A percentile compares a stretch with the other conserved stretches of the same genome.
phyloP scores from a whole-genome alignment of 2,113 vertebrate genomes.

The Hucho hucho region DNA sequence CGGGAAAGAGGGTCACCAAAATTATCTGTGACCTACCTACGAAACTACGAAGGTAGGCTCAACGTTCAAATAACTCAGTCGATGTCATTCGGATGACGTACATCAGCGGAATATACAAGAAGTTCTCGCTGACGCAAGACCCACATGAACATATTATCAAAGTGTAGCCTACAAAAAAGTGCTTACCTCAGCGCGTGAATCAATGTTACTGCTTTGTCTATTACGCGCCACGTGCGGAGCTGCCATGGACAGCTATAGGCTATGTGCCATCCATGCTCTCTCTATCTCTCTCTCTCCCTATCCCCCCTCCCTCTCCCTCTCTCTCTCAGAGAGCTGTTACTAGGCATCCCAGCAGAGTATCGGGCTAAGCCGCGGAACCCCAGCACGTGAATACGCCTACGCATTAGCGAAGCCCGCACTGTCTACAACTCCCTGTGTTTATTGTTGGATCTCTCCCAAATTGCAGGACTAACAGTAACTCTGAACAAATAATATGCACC shows the following conservation, averaged over 20 bases:
- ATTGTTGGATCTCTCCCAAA: slow-evolving; percentile 20
- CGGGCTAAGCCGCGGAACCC: slow-evolving; percentile 60
- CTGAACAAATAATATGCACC: not conserved
- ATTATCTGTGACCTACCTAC: not conserved
- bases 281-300: too few relatives aligned
- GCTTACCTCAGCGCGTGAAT: not conserved
- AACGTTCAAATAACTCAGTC: not conserved
- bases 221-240: not conserved
- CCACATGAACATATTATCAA: not conserved
- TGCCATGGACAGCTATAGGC: slow-evolving; percentile 1
- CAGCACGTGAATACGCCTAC: slow-evolving; percentile 66
- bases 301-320: too few relatives aligned
- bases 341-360: slow-evolving; percentile 52
- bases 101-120: not conserved
- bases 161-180: not conserved
- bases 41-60: not conserved
- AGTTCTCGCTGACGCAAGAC: slow-evolving; percentile 9
- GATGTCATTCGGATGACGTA: not conserved
- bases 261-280: too few relatives aligned
- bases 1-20: not conserved
- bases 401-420: slow-evolving; percentile 53
- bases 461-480: not conserved
- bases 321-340: slow-evolving; percentile 41
- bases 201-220: not conserved
- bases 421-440: slow-evolving; percentile 3